A percentile compares a stretch with the other conserved stretches of the same genome.
These are phyloP conservation scores for Ophiodon elongatus DNA, from an alignment of 2,113 vertebrate genomes.

Conservation along the genomic window DNA sequence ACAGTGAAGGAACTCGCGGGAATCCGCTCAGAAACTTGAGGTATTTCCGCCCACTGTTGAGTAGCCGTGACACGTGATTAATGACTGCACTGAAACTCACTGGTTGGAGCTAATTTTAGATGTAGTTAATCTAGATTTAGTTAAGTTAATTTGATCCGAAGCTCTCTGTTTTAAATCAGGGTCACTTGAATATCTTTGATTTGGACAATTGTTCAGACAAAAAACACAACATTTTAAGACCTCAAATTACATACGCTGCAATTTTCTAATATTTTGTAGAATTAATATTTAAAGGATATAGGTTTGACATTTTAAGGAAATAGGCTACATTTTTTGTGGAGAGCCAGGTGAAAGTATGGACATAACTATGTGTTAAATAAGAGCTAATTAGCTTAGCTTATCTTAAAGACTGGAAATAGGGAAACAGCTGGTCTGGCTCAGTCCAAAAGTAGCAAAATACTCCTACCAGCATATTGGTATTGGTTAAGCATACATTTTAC, in stretches of 20 bases:
- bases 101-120: constrained; percentile 2
- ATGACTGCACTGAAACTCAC: not conserved
- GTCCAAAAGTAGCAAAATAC: too few species aligned
- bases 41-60: constrained; percentile 48
- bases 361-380: too few species aligned
- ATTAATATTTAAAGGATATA: not conserved
- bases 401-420: too few species aligned
- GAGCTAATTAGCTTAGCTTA: too few species aligned
- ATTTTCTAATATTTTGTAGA: not conserved
- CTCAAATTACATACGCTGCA: too few species aligned
- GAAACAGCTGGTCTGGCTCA: too few species aligned
- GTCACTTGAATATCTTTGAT: not conserved
- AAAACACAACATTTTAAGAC: not conserved
- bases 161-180: not conserved
- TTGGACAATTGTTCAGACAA: not conserved
- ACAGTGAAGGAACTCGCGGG: constrained; percentile 24
- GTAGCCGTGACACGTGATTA: constrained; percentile 8
- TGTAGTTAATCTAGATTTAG: not conserved
- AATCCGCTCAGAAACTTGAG: constrained; percentile 36
- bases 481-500: too few species aligned
- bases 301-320: too few species aligned
- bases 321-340: too few species aligned
- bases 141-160: not conserved
- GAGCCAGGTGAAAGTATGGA: too few species aligned
- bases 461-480: too few species aligned